These are phyloP conservation scores for Dicycla oo DNA, from an alignment of 2,888 invertebrate species.

Conservation along the genomic window DNA sequence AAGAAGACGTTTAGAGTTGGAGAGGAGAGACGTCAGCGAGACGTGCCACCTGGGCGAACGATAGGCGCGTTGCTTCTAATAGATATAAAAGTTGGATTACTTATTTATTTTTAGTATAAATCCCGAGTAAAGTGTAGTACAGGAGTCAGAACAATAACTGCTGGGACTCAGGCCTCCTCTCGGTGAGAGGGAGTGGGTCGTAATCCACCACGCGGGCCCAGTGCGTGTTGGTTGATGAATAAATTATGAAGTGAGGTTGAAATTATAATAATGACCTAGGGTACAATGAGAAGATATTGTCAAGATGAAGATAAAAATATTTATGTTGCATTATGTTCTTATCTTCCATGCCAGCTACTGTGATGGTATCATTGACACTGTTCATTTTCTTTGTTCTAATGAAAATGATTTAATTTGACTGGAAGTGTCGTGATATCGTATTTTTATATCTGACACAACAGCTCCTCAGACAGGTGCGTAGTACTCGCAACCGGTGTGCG, in stretches of 20 bases:
- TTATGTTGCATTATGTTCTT: neutral
- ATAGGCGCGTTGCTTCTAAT: too few species aligned
- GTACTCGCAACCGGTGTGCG: neutral
- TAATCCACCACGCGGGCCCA: too few species aligned
- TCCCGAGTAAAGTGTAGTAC: too few species aligned
- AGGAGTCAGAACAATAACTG: too few species aligned
- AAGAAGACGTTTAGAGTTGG: too few species aligned
- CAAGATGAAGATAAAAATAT: constrained; percentile 12
- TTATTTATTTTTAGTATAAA: too few species aligned
- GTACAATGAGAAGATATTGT: neutral
- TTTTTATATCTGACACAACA: neutral
- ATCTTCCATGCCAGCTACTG: neutral
- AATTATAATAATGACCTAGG: constrained; percentile 1
- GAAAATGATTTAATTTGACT: neutral
- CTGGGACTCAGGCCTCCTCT: too few species aligned
- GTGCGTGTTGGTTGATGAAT: too few species aligned
- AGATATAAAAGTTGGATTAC: too few species aligned
- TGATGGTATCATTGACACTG: constrained; percentile 5
- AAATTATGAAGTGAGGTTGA: neutral
- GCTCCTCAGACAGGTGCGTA: neutral
- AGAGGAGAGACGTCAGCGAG: too few species aligned
- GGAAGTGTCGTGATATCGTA: neutral
- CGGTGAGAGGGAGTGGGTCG: too few species aligned
- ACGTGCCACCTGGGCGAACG: too few species aligned
- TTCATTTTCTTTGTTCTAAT: neutral